These are phyloP conservation scores for Dromococcyx pavoninus DNA, from an alignment of 2,797 vertebrate species.

Conservation along the genomic window DNA sequence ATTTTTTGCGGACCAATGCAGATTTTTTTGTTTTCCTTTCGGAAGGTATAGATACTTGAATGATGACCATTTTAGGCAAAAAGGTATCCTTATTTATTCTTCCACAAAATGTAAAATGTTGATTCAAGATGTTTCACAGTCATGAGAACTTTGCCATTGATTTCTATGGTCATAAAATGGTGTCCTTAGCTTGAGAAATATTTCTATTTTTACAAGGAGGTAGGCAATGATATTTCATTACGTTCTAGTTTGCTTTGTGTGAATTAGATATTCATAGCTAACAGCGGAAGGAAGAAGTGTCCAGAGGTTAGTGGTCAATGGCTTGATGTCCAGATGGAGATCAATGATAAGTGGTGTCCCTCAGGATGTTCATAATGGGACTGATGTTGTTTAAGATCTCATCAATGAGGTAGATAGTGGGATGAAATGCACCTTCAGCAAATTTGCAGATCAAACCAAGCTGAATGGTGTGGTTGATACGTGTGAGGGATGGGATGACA, in stretches of 20 bases:
- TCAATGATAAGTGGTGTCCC: too few species aligned
- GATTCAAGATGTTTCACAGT: not conserved
- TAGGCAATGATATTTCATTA: not conserved
- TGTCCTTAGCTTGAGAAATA: not conserved
- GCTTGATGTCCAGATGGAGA: too few species aligned
- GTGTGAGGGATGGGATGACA: too few species aligned
- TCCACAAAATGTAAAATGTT: not conserved
- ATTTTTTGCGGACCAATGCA: constrained; percentile 35
- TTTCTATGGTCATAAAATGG: not conserved
- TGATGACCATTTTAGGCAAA: constrained; percentile 6
- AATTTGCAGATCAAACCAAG: too few species aligned
- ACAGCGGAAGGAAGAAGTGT: not conserved
- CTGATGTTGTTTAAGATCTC: too few species aligned
- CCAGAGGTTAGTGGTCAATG: too few species aligned
- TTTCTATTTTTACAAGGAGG: not conserved
- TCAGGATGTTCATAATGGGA: too few species aligned
- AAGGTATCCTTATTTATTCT: constrained; percentile 27
- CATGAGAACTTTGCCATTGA: not conserved
- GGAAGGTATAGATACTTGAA: constrained; percentile 37
- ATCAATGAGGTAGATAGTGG: too few species aligned
- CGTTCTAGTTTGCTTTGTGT: not conserved
- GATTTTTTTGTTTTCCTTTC: constrained; percentile 15
- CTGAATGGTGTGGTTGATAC: too few species aligned
- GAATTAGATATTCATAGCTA: not conserved
- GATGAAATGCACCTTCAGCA: too few species aligned